phyloP scores from a whole-genome alignment of 2,113 vertebrate genomes.

The Aythya baeri region DNA sequence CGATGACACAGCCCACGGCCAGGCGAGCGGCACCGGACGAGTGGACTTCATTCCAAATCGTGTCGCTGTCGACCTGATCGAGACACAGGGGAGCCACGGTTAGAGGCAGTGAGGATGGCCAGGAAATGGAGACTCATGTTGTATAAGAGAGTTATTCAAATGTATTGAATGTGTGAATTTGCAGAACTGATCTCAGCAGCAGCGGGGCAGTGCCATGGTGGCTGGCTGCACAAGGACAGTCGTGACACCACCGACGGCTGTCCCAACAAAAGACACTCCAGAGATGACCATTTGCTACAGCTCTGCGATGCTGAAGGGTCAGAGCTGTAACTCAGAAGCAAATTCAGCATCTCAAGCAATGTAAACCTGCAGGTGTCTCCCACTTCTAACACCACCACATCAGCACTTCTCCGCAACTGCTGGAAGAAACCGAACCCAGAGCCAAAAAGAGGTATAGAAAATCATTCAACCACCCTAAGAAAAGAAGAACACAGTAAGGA shows the following conservation, averaged over 20 bases:
- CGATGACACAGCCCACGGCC: constrained; percentile 94
- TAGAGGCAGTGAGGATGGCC: not conserved
- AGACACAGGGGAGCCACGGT: not conserved
- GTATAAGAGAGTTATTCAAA: not conserved
- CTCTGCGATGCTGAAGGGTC: not conserved
- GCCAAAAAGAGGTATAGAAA: not conserved
- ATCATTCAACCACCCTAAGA: not conserved
- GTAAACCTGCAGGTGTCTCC: not conserved
- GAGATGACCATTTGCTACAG: not conserved
- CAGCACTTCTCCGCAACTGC: not conserved
- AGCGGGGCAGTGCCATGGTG: too few relatives aligned
- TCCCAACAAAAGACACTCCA: not conserved
- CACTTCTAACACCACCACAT: not conserved
- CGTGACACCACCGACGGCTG: too few relatives aligned
- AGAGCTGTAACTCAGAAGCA: not conserved
- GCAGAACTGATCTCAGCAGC: not conserved
- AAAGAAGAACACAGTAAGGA: not conserved
- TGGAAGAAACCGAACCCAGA: not conserved
- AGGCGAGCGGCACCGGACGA: constrained; percentile 93
- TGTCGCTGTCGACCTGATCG: constrained; percentile 94
- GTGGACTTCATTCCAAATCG: constrained; percentile 98
- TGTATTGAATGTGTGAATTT: not conserved
- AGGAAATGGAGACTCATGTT: fast-evolving
- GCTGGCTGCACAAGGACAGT: not conserved
- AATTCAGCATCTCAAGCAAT: not conserved